Evolutionary conservation across 2,797 vertebrate genomes (phyloP), one percentile per base, ranked within the genome.

Genomic region (Oophaga sylvatica): DNA sequence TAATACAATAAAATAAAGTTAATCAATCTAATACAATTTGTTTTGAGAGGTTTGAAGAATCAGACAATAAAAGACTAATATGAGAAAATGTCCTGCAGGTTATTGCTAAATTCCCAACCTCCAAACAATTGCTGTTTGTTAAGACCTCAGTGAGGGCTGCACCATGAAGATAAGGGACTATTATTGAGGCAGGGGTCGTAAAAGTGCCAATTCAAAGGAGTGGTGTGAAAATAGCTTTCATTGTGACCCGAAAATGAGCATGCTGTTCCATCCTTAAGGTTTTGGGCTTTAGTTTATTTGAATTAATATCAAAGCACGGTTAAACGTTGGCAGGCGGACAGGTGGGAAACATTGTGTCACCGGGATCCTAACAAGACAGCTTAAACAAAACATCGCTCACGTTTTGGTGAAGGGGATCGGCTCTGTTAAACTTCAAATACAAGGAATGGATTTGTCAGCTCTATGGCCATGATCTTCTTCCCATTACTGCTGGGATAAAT

Each of bases 111-210:
- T 80, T 85, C 78, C 56, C 71, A 77, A 35, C 60, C 35, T 71
- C 29, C 12, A 62, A 86, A 85, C 83, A 85, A 86, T 85, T 82
- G 73, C 45, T 83, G 83, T 82, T 85, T 89, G 87, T 81, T 77
- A 82, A 77, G 48, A 45, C 48, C 71, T 78, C 53, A 68, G 83
- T 31, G 79, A 85, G 60, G n/a, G 45, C 79, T 82, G 67, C 84
- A 53, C 75, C 53, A 26, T n/a, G 57, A n/a, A 81, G 87, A 88
- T 88, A 88, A 88, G 87, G 45, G 29, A 10, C 22, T 80, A 77
- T 82, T 83, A 83, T 60, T 59, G 63, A 65, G 78, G n/a, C 81
- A 70, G 67, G 76, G 35, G 68, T 65, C 67, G 79, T 85, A 81
- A 88, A 81, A 65, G 78, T 59, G 60, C 31, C 81, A 62, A 48